These are phyloP conservation scores for Ictalurus furcatus DNA, from an alignment of 2,113 vertebrate genomes.

Conservation along the genomic window DNA sequence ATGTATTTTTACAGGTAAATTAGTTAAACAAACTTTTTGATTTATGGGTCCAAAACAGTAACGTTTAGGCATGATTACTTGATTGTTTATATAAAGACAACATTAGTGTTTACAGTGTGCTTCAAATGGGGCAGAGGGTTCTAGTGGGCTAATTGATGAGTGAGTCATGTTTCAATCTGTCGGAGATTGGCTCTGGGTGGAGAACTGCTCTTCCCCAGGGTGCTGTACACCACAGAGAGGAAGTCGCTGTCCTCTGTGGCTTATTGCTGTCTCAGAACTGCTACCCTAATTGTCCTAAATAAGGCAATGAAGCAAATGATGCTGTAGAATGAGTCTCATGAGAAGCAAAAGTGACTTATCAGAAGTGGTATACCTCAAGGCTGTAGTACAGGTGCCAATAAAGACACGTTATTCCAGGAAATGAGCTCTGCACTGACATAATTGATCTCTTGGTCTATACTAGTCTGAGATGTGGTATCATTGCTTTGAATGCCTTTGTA, in stretches of 20 bases:
- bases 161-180: neutral
- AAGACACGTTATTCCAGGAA: neutral
- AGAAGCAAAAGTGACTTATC: neutral
- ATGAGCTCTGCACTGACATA: neutral
- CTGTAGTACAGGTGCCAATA: neutral
- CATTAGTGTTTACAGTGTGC: too few species aligned
- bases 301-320: neutral
- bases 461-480: neutral
- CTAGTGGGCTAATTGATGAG: neutral
- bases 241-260: neutral
- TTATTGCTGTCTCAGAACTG: constrained; percentile 6
- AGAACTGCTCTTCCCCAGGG: neutral
- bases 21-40: too few species aligned
- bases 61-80: too few species aligned
- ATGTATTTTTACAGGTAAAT: too few species aligned
- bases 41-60: too few species aligned
- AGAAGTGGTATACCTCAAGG: neutral
- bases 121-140: neutral
- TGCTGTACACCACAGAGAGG: neutral
- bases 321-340: neutral
- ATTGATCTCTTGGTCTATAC: neutral
- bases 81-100: too few species aligned
- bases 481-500: neutral
- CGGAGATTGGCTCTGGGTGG: neutral
- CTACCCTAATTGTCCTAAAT: neutral